Evolutionary conservation across 2,797 vertebrate genomes (phyloP), one percentile per base, ranked within the genome.

Genomic region (Valencia hispanica): DNA sequence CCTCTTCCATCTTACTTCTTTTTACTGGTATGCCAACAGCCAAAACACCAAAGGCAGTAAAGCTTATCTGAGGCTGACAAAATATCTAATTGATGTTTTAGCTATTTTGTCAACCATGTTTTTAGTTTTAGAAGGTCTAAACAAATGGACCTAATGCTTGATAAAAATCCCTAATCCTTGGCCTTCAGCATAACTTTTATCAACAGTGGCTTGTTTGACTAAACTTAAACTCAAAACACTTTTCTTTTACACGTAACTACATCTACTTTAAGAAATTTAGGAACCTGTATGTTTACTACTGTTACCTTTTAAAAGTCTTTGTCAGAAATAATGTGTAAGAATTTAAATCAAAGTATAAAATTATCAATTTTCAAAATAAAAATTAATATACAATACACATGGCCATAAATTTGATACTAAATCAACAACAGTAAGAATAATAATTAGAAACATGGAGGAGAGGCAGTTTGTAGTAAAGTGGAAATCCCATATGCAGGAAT

Each of bases 1-100:
- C 98, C 98, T 0, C 96, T 96, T 68, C 97, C 97, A 0, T 97
- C 96, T 91, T 99, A 98, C 92, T 99, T 99, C 95, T 98, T 98
- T 89, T 6, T 97, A 69, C 91, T 94, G 98, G 98, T 99, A 95
- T 87, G 97, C 89, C 39, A 43, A 15, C 1, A 22, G 17, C 14
- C 22, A n/a, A 25, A 41, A 41, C 12, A 25, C 8, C 20, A 43
- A 14, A 45, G 9, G 6, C 25, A 45, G 14, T 15, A 15, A 45
- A 68, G 45, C 39, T 4, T 68, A n/a, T n/a, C 1, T 9, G 22
- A 34, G 36, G 11, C 22, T 66, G 41, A 36, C 2, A 4, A 15
- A 11, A 20, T 1, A 39, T 22, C 20, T 12, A 65, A 5, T 25
- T 15, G 22, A 41, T 66, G n/a, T 39, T 14, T 65, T 25, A 39